Conservation (phyloP, 2,797 vertebrate genomes). For the Streptopelia turtur region DNA sequence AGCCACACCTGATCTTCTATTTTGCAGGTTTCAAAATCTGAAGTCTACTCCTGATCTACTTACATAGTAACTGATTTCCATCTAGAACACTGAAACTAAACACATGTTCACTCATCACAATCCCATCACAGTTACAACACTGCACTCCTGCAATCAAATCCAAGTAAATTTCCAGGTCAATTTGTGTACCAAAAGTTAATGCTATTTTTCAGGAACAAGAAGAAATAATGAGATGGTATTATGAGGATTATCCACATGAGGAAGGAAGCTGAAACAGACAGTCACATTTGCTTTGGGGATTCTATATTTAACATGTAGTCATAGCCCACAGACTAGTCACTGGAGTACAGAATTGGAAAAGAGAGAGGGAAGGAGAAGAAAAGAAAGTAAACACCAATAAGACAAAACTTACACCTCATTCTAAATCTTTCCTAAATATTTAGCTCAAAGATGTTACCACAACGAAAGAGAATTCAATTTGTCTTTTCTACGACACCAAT, state of each 20-base stretch:
- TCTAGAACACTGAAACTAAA: neutral
- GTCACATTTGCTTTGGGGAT: slow-evolving; percentile 13
- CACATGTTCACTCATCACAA: neutral
- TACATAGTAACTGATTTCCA: neutral
- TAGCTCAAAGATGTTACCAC: neutral
- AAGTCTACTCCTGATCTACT: neutral
- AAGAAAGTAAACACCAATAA: slow-evolving; percentile 16
- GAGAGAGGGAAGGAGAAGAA: neutral
- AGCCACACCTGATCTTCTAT: neutral
- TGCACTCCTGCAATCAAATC: neutral
- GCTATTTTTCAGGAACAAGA: slow-evolving; percentile 4
- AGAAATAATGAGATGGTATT: slow-evolving; percentile 20
- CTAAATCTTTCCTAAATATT: slow-evolving; percentile 6
- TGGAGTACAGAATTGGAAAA: neutral
- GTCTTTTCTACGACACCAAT: neutral
- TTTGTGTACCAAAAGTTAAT: neutral
- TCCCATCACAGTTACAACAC: neutral
- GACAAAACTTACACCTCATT: neutral
- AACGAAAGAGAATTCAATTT: neutral
- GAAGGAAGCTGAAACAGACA: slow-evolving; percentile 19
- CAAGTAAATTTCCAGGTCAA: neutral
- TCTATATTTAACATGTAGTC: slow-evolving; percentile 36
- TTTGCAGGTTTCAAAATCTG: neutral
- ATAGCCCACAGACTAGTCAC: neutral
- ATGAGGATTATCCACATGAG: slow-evolving; percentile 29